Base-by-base conservation (phyloP, 2,797 vertebrate species). In the Tachyglossus aculeatus region DNA sequence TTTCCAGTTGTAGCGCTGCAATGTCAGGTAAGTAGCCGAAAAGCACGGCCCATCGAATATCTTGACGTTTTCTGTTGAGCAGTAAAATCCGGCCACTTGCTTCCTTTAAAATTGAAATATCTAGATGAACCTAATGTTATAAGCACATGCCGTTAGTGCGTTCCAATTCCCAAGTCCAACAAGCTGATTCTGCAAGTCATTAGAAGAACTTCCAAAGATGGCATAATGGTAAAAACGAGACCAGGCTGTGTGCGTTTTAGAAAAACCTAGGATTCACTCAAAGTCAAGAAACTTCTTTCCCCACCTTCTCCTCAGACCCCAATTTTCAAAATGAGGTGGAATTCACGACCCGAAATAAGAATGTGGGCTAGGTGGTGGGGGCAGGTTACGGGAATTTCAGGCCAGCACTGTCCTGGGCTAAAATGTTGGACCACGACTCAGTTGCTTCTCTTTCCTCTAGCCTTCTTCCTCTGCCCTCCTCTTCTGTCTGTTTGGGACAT, bases 1-100 rank as follows among this genome's bases (percentile, higher is more conserved):
- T 68, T 80, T 74, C 76, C 78, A 91, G 83, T 37, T 88, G 66
- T 78, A 81, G 52, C 75, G 74, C 13, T 87, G 37, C 37, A 21
- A 61, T 1, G 34, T 58, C 7, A 51, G 62, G 61, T 22, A 53
- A 47, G 59, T 67, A 66, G 37, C 18, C 37, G 51, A 31, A 16
- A 54, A 60, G 13, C 50, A 53, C 2, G 54, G 32, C 14, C 24
- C 61, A 32, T 13, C 29, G 15, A 9, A 43, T 34, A 54, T 32
- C 10, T 18, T 55, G n/a, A 7, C 4, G 13, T 45, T 80, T 45
- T 21, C 22, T n/a, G 24, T 44, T 70, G 53, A 67, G 11, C 31
- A 47, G 13, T n/a, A 54, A 56, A 65, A 6, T 7, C 56, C 10
- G 16, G 43, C 44, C 19, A 44, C n/a, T n/a, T n/a, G 54, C 61